These are phyloP conservation scores for Astatotilapia flaviijosephi DNA, from an alignment of 2,113 vertebrate species.

Conservation along the genomic window DNA sequence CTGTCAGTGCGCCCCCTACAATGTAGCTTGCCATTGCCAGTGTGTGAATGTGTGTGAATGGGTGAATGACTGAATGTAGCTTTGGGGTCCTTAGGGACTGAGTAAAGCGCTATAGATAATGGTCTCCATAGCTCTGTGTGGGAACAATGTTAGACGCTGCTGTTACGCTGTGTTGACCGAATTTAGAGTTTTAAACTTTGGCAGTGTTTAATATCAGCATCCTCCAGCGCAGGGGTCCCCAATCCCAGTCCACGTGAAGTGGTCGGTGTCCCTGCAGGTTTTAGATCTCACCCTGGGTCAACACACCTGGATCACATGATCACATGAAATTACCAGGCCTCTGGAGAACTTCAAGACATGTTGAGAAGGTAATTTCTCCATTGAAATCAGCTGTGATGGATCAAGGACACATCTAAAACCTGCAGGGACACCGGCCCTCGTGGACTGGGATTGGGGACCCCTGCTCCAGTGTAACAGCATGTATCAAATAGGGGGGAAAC, in stretches of 20 bases:
- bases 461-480: not conserved
- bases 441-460: not conserved
- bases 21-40: too few species aligned
- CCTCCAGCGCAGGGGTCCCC: not conserved
- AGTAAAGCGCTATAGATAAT: not conserved
- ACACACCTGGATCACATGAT: not conserved
- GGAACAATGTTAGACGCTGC: not conserved
- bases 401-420: not conserved
- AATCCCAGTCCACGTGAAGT: not conserved
- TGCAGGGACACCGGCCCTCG: not conserved
- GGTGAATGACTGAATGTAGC: too few species aligned
- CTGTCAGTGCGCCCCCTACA: too few species aligned
- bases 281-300: not conserved
- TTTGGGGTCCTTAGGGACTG: too few species aligned
- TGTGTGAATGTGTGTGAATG: too few species aligned
- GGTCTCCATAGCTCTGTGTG: not conserved
- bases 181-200: not conserved
- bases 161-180: fast-evolving
- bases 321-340: not conserved
- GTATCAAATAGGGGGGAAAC: fast-evolving
- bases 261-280: not conserved
- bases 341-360: not conserved
- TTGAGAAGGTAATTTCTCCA: fast-evolving
- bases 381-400: not conserved
- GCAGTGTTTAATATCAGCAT: not conserved